Base-by-base conservation (phyloP, 2,113 vertebrate genomes). In the Telmatochromis sp. region DNA sequence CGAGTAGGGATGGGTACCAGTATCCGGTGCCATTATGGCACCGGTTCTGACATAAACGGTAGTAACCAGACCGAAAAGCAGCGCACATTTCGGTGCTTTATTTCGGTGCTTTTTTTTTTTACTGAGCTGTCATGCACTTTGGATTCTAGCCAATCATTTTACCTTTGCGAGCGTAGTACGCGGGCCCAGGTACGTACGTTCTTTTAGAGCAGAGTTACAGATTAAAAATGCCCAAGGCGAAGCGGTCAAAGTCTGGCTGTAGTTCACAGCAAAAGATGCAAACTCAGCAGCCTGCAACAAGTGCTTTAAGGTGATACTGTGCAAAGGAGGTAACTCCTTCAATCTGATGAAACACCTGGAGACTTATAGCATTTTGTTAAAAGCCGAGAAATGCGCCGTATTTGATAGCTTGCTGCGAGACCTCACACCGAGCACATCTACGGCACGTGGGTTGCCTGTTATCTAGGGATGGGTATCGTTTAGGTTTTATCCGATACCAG, bases 271-370 rank as follows among this genome's bases (percentile, higher is more conserved):
- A 49, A 49, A 49, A 49, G 15, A 49, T 49, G 15, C 47, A 49
- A 9, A 49, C 7, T 19, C 7, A 19, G 47, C 47, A 19, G 47
- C 15, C 47, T 49, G 47, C 15, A 49, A 49, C 47, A 49, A 49
- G 47, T 17, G 47, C 47, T 49, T 49, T 49, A 17, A 17, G 47
- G 4, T 17, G 7, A 49, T 49, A 17, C 45, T 49, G 47, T 49
- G 15, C 47, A 49, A 49, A 49, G 15, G 15, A 17, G 47, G 47
- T 49, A 49, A 49, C 47, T 0, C 47, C 47, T 17, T 0, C 0
- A 49, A 49, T 49, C 47, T 17, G 47, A 49, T 49, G 15, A 49
- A 49, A 17, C 47, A 49, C 47, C 15, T 17, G 15, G 15, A 2
- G 7, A 49, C 2, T 0, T 1, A 17, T 49, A 49, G 45, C 45